phyloP scores from a whole-genome alignment of 1,140 invertebrate species.

The Caenorhabditis elegans region WBcel235 BX284606.5:6433501-6434000 shows the following conservation, averaged over 20 bases:
- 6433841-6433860: conserved; percentile 22
- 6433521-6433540: conserved; percentile 4
- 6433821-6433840: background rate
- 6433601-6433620: background rate
- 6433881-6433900: background rate
- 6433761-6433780: background rate
- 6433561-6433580: background rate
- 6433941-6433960: too few relatives aligned
- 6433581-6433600: background rate
- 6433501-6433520: background rate
- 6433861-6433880: conserved; percentile 1
- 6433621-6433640: background rate
- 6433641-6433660: background rate
- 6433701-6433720: too few relatives aligned
- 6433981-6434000: too few relatives aligned
- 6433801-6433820: background rate
- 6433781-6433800: conserved; percentile 2
- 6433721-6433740: background rate
- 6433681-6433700: background rate
- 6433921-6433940: too few relatives aligned
- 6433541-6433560: background rate
- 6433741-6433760: background rate
- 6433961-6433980: too few relatives aligned
- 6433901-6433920: background rate
- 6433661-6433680: background rate